A percentile compares a stretch with the other conserved stretches of the same genome.
Conservation (phyloP, 2,113 vertebrate species). For the Rhynchopsitta pachyrhyncha region DNA sequence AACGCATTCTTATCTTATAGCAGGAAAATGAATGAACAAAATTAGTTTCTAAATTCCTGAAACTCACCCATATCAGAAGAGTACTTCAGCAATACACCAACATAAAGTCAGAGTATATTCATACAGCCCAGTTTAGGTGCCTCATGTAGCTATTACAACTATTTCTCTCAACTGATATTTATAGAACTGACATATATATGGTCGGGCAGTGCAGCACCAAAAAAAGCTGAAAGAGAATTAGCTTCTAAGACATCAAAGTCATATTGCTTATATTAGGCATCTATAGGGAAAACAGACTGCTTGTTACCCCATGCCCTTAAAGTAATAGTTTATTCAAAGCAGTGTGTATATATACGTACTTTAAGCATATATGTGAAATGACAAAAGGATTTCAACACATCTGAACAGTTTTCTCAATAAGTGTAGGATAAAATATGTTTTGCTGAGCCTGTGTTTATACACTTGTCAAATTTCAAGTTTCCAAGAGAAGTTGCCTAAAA, state of each 20-base stretch:
- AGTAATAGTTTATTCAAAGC: not conserved
- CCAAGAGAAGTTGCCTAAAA: not conserved
- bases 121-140: not conserved
- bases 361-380: not conserved
- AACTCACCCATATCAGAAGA: not conserved
- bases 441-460: not conserved
- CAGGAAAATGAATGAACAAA: not conserved
- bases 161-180: not conserved
- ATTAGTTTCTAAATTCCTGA: not conserved
- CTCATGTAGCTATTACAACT: not conserved
- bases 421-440: not conserved
- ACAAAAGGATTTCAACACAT: not conserved
- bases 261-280: not conserved
- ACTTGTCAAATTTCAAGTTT: not conserved
- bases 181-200: not conserved
- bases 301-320: not conserved
- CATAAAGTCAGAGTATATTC: not conserved
- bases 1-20: not conserved
- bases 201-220: not conserved
- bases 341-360: not conserved
- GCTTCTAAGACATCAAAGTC: not conserved
- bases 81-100: not conserved
- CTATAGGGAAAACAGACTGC: not conserved
- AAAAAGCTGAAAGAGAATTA: not conserved
- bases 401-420: not conserved